phyloP scores from a whole-genome alignment of 2,888 invertebrate genomes.

The Leucophenga maculata region DNA sequence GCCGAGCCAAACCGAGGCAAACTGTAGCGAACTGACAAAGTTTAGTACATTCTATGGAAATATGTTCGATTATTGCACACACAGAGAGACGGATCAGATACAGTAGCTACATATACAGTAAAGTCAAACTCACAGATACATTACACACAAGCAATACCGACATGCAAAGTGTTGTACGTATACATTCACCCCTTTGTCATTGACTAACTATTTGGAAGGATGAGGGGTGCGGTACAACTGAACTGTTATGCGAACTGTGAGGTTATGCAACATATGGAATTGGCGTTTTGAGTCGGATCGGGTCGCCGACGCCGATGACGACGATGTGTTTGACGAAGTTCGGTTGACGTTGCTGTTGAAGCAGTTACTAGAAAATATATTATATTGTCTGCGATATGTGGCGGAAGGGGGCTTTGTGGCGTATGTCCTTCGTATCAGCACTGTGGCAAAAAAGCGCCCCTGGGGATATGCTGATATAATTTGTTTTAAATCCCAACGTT shows the following conservation, averaged over 20 bases:
- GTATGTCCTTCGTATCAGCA: conserved; percentile 36
- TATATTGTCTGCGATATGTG: not conserved
- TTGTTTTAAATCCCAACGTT: conserved; percentile 58
- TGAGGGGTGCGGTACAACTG: not conserved
- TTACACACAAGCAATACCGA: too few relatives aligned
- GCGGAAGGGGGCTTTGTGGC: conserved; percentile 14
- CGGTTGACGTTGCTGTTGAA: conserved; percentile 15
- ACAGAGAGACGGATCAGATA: too few relatives aligned
- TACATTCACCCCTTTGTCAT: too few relatives aligned
- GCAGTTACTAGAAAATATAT: not conserved
- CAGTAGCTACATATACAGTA: too few relatives aligned
- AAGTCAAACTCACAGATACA: too few relatives aligned
- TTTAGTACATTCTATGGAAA: too few relatives aligned
- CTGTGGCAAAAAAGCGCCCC: conserved; percentile 53
- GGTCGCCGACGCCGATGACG: too few relatives aligned
- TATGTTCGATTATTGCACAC: too few relatives aligned
- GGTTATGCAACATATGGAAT: conserved; percentile 57
- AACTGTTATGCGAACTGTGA: conserved; percentile 29
- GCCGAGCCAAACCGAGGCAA: too few relatives aligned
- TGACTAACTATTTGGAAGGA: not conserved
- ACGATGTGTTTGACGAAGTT: conserved; percentile 27
- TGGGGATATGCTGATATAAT: conserved; percentile 63
- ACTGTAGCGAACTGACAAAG: too few relatives aligned
- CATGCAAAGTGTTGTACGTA: too few relatives aligned
- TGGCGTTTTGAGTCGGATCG: conserved; percentile 55